Percentiles rank a stretch among this genome's conserved stretches.
Conservation (phyloP, 2,113 vertebrate species). For the Peromyscus polionotus region DNA sequence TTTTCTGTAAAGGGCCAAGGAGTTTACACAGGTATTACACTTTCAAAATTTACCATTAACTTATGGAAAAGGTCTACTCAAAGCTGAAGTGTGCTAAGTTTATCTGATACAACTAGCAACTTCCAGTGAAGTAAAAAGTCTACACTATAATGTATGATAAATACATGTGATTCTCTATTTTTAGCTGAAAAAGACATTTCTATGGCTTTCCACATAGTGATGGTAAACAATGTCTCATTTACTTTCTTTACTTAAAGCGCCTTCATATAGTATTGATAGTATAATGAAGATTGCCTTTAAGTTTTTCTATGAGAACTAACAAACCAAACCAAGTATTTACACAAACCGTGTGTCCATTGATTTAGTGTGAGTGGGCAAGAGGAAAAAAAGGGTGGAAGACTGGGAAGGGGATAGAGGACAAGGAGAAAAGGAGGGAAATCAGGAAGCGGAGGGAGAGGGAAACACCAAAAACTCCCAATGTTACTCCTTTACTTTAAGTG, state of each 20-base stretch:
- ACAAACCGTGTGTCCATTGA: neutral
- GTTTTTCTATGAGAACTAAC: neutral
- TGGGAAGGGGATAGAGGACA: neutral
- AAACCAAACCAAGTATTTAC: slow-evolving; percentile 20
- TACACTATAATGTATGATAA: neutral
- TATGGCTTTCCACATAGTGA: neutral
- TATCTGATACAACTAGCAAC: slow-evolving; percentile 18
- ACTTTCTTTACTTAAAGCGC: neutral
- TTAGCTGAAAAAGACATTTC: slow-evolving; percentile 32
- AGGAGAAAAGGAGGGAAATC: neutral
- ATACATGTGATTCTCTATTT: neutral
- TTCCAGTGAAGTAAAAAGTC: neutral
- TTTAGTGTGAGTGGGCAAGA: neutral
- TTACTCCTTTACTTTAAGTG: neutral
- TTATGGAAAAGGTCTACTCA: neutral
- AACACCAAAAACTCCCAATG: neutral
- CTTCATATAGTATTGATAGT: neutral
- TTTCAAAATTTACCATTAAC: slow-evolving; percentile 61
- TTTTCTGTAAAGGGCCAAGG: slow-evolving; percentile 19
- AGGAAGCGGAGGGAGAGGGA: neutral
- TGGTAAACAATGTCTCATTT: slow-evolving; percentile 9
- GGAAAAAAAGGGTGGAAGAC: no score
- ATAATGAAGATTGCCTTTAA: neutral
- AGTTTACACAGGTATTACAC: slow-evolving; percentile 8
- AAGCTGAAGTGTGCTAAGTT: slow-evolving; percentile 3